Evolutionary conservation across 2,113 vertebrate species (phyloP).

Genomic region (Hiodon alosoides): DNA sequence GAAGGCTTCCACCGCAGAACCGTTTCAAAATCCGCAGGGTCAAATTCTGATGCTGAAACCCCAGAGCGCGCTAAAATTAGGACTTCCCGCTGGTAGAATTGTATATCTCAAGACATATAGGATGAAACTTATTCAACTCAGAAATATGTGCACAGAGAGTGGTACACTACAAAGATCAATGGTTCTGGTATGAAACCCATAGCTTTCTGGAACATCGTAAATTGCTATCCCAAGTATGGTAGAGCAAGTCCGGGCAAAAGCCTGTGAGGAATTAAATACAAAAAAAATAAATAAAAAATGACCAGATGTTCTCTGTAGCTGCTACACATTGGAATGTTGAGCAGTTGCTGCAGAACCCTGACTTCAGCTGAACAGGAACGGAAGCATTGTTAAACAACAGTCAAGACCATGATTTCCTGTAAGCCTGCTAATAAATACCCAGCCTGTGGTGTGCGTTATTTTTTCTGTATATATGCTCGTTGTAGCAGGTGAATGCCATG

Average conservation of each 20-base stretch:
- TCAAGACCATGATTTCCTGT: not conserved
- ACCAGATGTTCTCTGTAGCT: slow-evolving; percentile 12
- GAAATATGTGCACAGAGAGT: not conserved
- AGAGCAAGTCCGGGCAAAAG: not conserved
- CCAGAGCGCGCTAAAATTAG: slow-evolving; percentile 9
- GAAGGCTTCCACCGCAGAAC: slow-evolving; percentile 13
- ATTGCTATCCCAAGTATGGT: not conserved
- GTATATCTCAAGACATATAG: slow-evolving; percentile 3
- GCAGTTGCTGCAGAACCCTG: not conserved
- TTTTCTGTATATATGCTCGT: not conserved
- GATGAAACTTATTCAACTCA: not conserved
- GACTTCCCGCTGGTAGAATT: not conserved
- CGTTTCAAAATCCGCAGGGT: slow-evolving; percentile 18
- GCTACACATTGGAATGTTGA: slow-evolving; percentile 6
- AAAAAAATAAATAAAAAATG: too few relatives aligned
- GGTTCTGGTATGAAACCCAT: not conserved
- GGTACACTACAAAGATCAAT: not conserved
- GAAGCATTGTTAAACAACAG: not conserved
- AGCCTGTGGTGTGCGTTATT: not conserved
- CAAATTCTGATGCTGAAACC: slow-evolving; percentile 12
- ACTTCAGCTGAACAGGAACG: not conserved
- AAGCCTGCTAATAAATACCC: not conserved
- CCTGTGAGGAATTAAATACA: too few relatives aligned
- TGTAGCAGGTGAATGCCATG: too few relatives aligned
- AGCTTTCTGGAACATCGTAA: not conserved